Percentiles rank a stretch among this genome's conserved stretches.
Evolutionary conservation across 2,797 vertebrate species (phyloP).

Genomic region (Sitta carolinensis): DNA sequence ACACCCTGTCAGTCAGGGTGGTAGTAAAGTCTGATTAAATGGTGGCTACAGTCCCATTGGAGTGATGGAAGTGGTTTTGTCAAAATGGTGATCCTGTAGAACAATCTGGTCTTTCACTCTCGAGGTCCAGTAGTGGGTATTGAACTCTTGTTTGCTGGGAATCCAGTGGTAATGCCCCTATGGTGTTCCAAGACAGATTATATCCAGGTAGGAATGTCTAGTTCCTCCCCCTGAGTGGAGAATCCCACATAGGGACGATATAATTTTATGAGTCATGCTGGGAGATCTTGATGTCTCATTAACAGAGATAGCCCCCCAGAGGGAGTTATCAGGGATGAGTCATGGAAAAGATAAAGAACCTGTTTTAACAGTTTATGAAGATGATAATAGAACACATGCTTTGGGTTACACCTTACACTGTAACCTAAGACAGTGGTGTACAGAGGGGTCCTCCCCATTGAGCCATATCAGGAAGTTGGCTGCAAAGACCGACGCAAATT

Average conservation of each 20-base stretch:
- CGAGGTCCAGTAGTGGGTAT: not conserved
- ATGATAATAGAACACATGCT: not conserved
- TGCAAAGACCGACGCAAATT: not conserved
- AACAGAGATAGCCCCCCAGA: not conserved
- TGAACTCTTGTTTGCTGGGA: not conserved
- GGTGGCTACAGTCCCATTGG: not conserved
- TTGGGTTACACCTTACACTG: not conserved
- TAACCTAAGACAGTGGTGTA: not conserved
- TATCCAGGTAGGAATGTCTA: not conserved
- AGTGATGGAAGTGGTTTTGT: not conserved
- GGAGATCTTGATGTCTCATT: not conserved
- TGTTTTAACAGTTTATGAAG: not conserved
- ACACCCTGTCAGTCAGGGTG: fast-evolving
- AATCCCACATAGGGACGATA: not conserved
- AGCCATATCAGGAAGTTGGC: not conserved
- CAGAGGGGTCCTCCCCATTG: not conserved
- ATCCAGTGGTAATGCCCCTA: fast-evolving
- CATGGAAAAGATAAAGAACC: not conserved
- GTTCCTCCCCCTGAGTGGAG: fast-evolving
- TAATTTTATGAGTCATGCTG: not conserved
- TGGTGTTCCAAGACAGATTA: not conserved
- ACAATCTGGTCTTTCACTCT: not conserved
- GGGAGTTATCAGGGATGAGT: not conserved
- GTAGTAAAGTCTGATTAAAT: not conserved
- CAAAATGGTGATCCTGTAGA: not conserved